phyloP scores from a whole-genome alignment of 1,140 invertebrate genomes.

The Plectus sambesii region DNA sequence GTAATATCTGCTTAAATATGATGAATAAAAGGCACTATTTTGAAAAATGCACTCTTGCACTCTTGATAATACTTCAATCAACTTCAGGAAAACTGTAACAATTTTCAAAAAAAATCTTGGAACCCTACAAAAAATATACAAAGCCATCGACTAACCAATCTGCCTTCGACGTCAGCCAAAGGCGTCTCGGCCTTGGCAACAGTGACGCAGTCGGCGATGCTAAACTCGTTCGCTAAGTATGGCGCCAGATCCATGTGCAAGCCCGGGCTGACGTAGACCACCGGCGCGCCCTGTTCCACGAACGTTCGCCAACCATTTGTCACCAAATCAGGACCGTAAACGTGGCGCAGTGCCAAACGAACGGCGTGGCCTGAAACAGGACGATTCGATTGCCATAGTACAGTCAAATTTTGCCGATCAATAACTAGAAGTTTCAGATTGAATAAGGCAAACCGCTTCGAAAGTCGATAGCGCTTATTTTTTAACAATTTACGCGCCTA shows the following conservation, averaged over 20 bases:
- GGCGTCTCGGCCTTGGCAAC: slow-evolving; percentile 20
- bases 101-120: no score
- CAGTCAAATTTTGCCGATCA: no score
- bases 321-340: slow-evolving; percentile 20
- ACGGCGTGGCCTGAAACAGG: slow-evolving; percentile 20
- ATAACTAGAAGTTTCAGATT: no score
- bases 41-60: no score
- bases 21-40: no score
- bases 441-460: no score
- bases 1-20: no score
- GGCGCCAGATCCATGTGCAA: slow-evolving; percentile 23
- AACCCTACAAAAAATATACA: no score
- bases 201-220: slow-evolving; percentile 24
- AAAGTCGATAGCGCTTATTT: no score
- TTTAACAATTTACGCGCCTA: background rate
- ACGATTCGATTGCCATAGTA: no score
- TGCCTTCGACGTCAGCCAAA: slow-evolving; percentile 23
- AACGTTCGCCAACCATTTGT: slow-evolving; percentile 25
- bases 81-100: no score
- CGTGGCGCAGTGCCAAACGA: slow-evolving; percentile 17
- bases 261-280: slow-evolving; percentile 24
- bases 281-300: slow-evolving; percentile 25
- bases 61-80: no score
- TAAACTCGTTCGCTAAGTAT: slow-evolving; percentile 23
- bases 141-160: slow-evolving; percentile 17